These are phyloP conservation scores for Sebastolobus alascanus DNA, from an alignment of 2,797 vertebrate genomes.

Conservation along the genomic window DNA sequence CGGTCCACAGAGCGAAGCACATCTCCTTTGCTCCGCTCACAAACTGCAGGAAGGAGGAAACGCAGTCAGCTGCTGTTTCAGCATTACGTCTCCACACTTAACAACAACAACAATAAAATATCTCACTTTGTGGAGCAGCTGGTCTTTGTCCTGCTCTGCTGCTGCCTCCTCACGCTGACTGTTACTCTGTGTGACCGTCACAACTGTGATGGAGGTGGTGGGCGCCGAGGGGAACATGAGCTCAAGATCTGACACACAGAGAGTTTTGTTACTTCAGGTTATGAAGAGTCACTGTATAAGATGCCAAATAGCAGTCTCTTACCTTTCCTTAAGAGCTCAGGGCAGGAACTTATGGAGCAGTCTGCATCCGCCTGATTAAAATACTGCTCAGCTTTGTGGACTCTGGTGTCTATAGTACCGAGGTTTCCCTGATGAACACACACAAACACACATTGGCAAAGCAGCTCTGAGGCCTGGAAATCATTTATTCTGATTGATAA, in stretches of 20 bases:
- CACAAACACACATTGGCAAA: background rate
- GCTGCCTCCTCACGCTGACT: conserved; percentile 79
- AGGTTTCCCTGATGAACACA: conserved; percentile 82
- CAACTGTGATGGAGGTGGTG: conserved; percentile 85
- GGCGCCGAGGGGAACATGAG: conserved; percentile 90
- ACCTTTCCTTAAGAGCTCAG: conserved; percentile 94
- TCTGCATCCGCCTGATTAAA: conserved; percentile 91
- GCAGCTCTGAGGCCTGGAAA: background rate
- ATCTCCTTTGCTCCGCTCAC: conserved; percentile 96
- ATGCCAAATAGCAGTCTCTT: background rate
- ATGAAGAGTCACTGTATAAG: background rate
- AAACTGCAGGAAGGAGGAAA: conserved; percentile 83
- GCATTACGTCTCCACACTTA: background rate
- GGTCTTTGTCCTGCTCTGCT: conserved; percentile 85
- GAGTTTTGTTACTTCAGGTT: background rate
- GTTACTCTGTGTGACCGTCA: conserved; percentile 92
- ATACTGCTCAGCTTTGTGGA: conserved; percentile 90
- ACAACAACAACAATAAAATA: accelerated
- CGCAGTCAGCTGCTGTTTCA: background rate
- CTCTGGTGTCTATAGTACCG: conserved; percentile 79
- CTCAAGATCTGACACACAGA: conserved; percentile 86
- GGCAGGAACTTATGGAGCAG: conserved; percentile 92
- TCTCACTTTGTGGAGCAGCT: conserved; percentile 86
- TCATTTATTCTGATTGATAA: background rate
- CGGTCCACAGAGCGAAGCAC: conserved; percentile 92